These are phyloP conservation scores for Poecile atricapillus DNA, from an alignment of 2,113 vertebrate species.

Conservation along the genomic window DNA sequence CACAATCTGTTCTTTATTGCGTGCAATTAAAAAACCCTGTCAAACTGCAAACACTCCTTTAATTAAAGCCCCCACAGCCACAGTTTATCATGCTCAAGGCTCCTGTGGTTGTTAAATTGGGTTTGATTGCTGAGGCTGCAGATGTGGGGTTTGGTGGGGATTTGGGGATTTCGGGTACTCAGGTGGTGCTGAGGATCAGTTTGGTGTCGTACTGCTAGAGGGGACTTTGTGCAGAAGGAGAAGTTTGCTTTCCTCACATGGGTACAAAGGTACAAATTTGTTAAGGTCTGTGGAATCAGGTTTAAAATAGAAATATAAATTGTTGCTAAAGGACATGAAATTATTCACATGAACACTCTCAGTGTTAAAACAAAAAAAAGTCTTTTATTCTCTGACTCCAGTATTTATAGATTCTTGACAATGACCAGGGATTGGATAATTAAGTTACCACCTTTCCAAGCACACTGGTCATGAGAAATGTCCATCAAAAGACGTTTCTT, in stretches of 20 bases:
- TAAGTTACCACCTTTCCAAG: no score
- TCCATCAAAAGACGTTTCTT: no score
- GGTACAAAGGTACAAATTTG: no score
- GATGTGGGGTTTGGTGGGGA: accelerated
- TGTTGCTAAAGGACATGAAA: no score
- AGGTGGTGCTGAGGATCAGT: not conserved
- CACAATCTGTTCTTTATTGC: not conserved
- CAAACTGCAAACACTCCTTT: not conserved
- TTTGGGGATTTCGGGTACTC: not conserved
- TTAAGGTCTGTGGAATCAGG: not conserved
- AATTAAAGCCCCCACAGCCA: not conserved
- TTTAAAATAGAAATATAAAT: not conserved
- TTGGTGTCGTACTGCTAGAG: not conserved
- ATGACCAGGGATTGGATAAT: no score
- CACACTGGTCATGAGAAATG: no score
- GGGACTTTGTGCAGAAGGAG: not conserved
- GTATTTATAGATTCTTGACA: no score
- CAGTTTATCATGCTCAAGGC: not conserved
- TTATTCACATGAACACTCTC: no score
- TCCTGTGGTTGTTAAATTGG: not conserved
- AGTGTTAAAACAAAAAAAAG: no score
- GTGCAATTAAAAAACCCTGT: not conserved
- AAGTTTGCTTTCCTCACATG: not conserved
- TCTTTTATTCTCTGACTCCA: no score
- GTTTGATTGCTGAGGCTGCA: not conserved